Base-by-base conservation (phyloP, 2,888 invertebrate genomes). In the Thelaira solivaga region DNA sequence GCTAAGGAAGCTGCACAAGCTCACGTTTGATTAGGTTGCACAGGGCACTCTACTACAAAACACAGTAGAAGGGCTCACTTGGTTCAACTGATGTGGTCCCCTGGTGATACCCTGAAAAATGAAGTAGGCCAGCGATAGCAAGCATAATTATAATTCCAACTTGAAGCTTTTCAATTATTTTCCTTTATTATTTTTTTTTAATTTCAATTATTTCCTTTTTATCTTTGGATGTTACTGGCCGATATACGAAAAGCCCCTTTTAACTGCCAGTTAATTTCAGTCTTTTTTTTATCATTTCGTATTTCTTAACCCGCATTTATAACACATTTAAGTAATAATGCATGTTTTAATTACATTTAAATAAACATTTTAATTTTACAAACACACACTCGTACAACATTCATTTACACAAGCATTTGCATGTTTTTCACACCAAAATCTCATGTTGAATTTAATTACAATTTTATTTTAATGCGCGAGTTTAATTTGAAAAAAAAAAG, bases 271-370 rank as follows among this genome's bases (percentile, higher is more conserved):
- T 53, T 59, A 29, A 57, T 55, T 64, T 53, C 13, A 43, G 13
- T 34, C 13, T 16, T 39, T 39, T 36, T 24, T 24, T 5, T 45
- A 26, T 64, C 34, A 29, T 31, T 43, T 59, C 22, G 43, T 45
- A 47, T 34, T 64, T 73, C 65, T 71, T 53, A 65, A 71, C 59
- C 69, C 61, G 65, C 65, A 74, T 69, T 74, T 73, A 59, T 36
- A 57, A 24, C 26, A 45, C 22, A 61, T 53, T 55, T 45, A 18
- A 45, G 53, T 45, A 29, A 47, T 36, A 47, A 68, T 31, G 65
- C 45, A 61, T 47, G 39, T 61, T 61, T 75, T 61, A 75, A 73
- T 65, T 73, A 72, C 64, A 64, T 72, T 72, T 22, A 64, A 72
- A 64, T 49, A 64, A 43, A 71, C 41, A 71, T 62, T 26, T n/a